Evolutionary conservation across 2,888 invertebrate species (phyloP).

Genomic region (Sinodicranocentrus sp.): DNA sequence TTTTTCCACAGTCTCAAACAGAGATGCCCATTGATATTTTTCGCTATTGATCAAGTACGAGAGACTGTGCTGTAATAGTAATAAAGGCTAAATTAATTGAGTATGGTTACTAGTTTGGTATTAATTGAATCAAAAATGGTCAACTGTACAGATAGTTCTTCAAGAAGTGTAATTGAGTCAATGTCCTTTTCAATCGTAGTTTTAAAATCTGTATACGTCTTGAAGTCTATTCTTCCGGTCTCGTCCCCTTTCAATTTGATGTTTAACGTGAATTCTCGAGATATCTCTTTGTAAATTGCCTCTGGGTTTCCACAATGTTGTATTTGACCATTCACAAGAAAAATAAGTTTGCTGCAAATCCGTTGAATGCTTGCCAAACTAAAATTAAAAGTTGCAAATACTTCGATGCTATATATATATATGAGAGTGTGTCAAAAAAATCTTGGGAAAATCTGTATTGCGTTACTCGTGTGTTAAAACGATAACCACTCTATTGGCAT

Average conservation of each 20-base stretch:
- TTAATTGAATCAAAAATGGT: too few relatives aligned
- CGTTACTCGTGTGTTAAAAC: constrained; percentile 51
- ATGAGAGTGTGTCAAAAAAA: too few relatives aligned
- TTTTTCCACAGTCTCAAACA: constrained; percentile 43
- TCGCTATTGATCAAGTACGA: constrained; percentile 36
- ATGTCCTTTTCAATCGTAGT: constrained; percentile 21
- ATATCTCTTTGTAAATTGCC: constrained; percentile 6
- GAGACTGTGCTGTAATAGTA: constrained; percentile 29
- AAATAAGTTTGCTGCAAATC: constrained; percentile 39
- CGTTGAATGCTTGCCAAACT: constrained; percentile 37
- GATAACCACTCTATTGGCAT: constrained; percentile 26
- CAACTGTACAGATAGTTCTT: constrained; percentile 45
- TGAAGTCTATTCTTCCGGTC: constrained; percentile 32
- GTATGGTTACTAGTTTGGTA: not conserved
- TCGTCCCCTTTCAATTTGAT: constrained; percentile 44
- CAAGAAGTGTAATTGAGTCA: constrained; percentile 26
- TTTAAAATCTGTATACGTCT: constrained; percentile 44
- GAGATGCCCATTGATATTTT: constrained; percentile 34
- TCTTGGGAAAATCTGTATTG: not conserved
- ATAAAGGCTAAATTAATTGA: not conserved
- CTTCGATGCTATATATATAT: too few relatives aligned
- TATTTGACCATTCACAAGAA: constrained; percentile 58
- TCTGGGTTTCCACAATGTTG: constrained; percentile 30
- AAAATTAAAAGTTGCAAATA: too few relatives aligned
- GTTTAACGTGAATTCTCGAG: constrained; percentile 34